Base-by-base conservation (phyloP, 2,888 invertebrate genomes). In the Eretmocerus hayati region DNA sequence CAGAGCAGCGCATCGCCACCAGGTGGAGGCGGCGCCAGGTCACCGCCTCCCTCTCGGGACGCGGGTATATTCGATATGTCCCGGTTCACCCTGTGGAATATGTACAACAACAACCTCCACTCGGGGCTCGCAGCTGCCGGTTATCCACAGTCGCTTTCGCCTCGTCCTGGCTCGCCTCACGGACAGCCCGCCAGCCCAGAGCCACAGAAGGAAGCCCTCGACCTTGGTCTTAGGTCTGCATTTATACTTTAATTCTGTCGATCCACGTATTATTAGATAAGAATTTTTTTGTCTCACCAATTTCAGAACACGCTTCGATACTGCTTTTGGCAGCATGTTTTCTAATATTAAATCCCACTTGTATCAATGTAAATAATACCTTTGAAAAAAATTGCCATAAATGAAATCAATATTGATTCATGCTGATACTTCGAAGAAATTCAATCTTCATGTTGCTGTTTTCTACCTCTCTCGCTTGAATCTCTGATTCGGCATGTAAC, bases 171-270 rank as follows among this genome's bases (percentile, higher is more conserved):
- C 61, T 67, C 77, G 20, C 81, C 58, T 59, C 69, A 57, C 63
- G 72, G 57, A 62, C 73, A 63, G 49, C 62, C 57, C 56, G 67
- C 74, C 40, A 77, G 74, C 36, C 69, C 70, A 1, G 75, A 75
- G 59, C 73, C 75, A 46, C 77, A 82, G 73, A 83, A 88, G 62
- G 91, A 92, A 74, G 90, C 92, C 2, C 76, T 93, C 46, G 91
- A 92, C 73, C 79, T 92, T 32, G 78, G 77, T 43, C 70, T 75
- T 54, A 62, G 69, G 68, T 66, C 48, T 56, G 50, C 37, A 15
- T 48, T 47, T 42, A 16, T 23, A 22, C 31, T 48, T 36, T 22
- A n/a, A n/a, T n/a, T n/a, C n/a, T n/a, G n/a, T n/a, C n/a, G n/a
- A n/a, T n/a, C n/a, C n/a, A n/a, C n/a, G n/a, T n/a, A n/a, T n/a